Conservation (phyloP, 2,797 vertebrate species). For the Peromyscus eremicus region DNA sequence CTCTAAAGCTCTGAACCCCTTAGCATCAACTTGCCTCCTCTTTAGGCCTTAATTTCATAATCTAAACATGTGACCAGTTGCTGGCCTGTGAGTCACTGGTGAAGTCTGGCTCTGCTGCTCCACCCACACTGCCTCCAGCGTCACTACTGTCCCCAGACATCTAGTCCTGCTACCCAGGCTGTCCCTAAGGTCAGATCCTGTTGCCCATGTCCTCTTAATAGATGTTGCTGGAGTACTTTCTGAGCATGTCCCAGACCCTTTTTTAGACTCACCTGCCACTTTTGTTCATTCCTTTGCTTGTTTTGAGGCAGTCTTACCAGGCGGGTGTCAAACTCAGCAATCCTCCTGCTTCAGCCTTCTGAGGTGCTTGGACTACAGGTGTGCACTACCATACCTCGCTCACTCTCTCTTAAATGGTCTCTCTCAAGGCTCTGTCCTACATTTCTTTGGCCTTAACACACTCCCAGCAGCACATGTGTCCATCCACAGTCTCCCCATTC, state of each 20-base stretch:
- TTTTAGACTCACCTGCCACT: not conserved
- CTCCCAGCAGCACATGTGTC: not conserved
- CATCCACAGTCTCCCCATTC: not conserved
- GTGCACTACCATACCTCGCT: not conserved
- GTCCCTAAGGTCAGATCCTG: not conserved
- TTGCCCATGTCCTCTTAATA: not conserved
- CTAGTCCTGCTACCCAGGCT: not conserved
- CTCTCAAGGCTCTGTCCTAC: not conserved
- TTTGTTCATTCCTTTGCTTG: not conserved
- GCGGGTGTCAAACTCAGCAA: not conserved
- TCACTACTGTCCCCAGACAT: not conserved
- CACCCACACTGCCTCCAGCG: not conserved
- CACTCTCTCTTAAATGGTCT: not conserved
- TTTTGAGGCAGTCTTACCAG: not conserved
- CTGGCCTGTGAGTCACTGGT: not conserved
- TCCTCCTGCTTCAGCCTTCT: not conserved
- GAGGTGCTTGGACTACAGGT: not conserved
- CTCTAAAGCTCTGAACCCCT: not conserved
- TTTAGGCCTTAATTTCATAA: not conserved
- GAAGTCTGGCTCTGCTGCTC: constrained; percentile 11
- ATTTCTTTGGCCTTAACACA: not conserved
- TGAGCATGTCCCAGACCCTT: not conserved
- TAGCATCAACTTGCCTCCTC: not conserved
- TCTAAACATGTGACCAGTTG: not conserved
- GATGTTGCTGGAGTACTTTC: not conserved